A percentile compares a stretch with the other conserved stretches of the same genome.
These are phyloP conservation scores for Thomomys bottae DNA, from an alignment of 2,113 vertebrate genomes.

Conservation along the genomic window DNA sequence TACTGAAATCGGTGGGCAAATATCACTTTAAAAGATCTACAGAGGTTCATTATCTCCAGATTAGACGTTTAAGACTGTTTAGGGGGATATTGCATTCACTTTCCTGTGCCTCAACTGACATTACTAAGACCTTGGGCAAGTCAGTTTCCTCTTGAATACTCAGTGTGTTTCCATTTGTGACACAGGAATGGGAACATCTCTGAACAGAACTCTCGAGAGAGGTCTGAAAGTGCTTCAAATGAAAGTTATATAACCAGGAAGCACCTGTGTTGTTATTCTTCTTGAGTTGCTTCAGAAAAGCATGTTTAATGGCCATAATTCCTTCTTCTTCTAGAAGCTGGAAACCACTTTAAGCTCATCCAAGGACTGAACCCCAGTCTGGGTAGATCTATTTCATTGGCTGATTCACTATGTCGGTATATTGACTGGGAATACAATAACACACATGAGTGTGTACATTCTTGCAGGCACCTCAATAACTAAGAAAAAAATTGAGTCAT, in stretches of 20 bases:
- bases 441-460: not conserved
- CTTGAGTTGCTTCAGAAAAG: slow-evolving; percentile 35
- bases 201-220: slow-evolving; percentile 47
- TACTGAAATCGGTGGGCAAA: not conserved
- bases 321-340: not conserved
- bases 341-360: not conserved
- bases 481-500: not conserved
- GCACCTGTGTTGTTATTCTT: not conserved
- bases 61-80: slow-evolving; percentile 16
- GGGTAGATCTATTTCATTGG: not conserved
- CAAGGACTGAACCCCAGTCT: not conserved
- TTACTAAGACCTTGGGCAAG: slow-evolving; percentile 71
- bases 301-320: not conserved
- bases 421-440: not conserved
- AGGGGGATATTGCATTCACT: slow-evolving; percentile 38
- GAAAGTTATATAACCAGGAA: slow-evolving; percentile 52
- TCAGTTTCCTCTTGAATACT: slow-evolving; percentile 58
- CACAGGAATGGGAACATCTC: slow-evolving; percentile 63
- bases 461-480: not conserved
- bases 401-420: no score
- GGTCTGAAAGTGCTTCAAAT: slow-evolving; percentile 59
- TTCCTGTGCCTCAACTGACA: slow-evolving; percentile 51
- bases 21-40: not conserved
- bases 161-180: slow-evolving; percentile 64
- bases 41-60: not conserved